A percentile compares a stretch with the other conserved stretches of the same genome.
Evolutionary conservation across 2,113 vertebrate species (phyloP).

Genomic region (Illadopsis cleaveri): DNA sequence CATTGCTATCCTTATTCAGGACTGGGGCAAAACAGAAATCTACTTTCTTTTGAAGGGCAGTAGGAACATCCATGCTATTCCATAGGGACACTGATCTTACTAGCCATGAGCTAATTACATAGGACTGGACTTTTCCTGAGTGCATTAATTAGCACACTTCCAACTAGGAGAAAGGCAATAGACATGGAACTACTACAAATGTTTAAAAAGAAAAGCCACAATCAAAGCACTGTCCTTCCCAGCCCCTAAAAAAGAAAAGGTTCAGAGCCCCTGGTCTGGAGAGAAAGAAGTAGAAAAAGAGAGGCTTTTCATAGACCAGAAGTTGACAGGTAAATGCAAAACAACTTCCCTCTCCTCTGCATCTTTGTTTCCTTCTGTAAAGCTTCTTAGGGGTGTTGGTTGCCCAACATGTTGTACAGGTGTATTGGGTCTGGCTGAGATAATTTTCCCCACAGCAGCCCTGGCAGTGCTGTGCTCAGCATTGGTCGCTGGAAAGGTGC

Average conservation of each 20-base stretch:
- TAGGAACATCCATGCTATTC: neutral
- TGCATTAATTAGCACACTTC: neutral
- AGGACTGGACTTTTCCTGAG: neutral
- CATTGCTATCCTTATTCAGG: neutral
- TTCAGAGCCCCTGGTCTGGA: neutral
- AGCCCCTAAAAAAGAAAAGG: neutral
- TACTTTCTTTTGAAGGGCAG: neutral
- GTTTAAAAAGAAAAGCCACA: neutral
- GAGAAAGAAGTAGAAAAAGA: neutral
- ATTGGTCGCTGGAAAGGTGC: neutral
- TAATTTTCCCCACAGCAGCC: neutral
- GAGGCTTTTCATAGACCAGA: neutral
- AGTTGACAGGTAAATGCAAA: neutral
- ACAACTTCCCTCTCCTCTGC: neutral
- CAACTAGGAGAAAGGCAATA: neutral
- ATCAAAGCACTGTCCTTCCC: neutral
- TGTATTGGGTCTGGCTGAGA: neutral
- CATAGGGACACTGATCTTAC: neutral
- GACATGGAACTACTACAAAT: neutral
- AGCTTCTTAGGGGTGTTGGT: neutral
- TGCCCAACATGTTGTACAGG: neutral
- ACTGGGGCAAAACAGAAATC: neutral
- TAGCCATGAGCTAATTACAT: neutral
- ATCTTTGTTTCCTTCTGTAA: neutral
- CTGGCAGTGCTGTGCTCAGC: fast-evolving